These are phyloP conservation scores for Ischnus inquisitorius DNA, from an alignment of 2,888 invertebrate species.

Conservation along the genomic window DNA sequence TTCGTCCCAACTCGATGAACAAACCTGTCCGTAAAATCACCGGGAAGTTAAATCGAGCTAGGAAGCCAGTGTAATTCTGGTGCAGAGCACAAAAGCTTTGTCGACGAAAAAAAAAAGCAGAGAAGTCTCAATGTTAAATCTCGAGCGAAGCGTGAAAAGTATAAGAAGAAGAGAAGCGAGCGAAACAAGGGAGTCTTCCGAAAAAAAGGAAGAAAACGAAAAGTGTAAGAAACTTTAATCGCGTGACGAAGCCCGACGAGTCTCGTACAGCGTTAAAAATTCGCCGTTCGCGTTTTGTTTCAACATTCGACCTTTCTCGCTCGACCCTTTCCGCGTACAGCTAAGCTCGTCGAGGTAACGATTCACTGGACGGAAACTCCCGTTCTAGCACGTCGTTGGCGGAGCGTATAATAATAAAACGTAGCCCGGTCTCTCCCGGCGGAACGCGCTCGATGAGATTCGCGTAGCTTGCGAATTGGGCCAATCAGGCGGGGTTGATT, in stretches of 20 bases:
- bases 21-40: neutral
- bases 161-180: neutral
- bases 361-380: conserved; percentile 3
- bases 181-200: neutral
- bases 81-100: neutral
- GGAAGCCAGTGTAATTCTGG: neutral
- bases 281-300: neutral
- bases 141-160: neutral
- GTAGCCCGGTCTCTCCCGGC: neutral
- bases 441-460: conserved; percentile 53
- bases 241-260: conserved; percentile 12
- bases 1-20: neutral
- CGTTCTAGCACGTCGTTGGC: neutral
- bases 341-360: conserved; percentile 31
- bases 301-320: neutral
- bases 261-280: neutral
- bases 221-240: conserved; percentile 4
- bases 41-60: neutral
- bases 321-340: neutral
- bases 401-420: neutral
- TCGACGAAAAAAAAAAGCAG: neutral
- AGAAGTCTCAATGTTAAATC: neutral
- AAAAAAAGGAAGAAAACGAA: neutral
- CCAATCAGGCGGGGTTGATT: conserved; percentile 60
- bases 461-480: conserved; percentile 43